A percentile compares a stretch with the other conserved stretches of the same genome.
Evolutionary conservation across 1,140 invertebrate genomes (phyloP).

Genomic region (Macrostomum lignano): DNA sequence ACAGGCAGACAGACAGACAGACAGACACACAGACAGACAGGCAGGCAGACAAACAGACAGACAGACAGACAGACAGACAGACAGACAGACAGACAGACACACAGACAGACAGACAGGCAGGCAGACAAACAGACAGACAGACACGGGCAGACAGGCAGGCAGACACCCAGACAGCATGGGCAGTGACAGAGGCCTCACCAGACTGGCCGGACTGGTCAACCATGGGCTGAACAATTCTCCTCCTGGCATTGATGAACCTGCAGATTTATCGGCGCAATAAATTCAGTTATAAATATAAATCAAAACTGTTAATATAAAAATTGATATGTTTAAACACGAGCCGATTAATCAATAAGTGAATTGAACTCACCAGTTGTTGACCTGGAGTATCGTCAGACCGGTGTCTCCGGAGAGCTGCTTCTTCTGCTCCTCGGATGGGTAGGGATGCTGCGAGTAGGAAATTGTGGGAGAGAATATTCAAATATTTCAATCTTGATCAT

Average conservation of each 20-base stretch:
- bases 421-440: constrained; percentile 9
- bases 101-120: too few species aligned
- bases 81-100: too few species aligned
- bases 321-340: constrained; percentile 15
- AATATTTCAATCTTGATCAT: background rate
- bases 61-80: too few species aligned
- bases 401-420: constrained; percentile 7
- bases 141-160: too few species aligned
- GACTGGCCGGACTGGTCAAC: constrained; percentile 4
- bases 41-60: too few species aligned
- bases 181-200: too few species aligned
- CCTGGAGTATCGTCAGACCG: constrained; percentile 8
- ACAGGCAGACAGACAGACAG: too few species aligned
- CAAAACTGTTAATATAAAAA: background rate
- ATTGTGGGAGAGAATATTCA: constrained; percentile 3
- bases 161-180: too few species aligned
- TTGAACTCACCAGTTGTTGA: constrained; percentile 10
- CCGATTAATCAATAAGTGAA: too few species aligned
- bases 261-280: too few species aligned
- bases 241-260: constrained; percentile 26
- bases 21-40: too few species aligned
- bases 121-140: too few species aligned
- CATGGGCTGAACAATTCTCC: constrained; percentile 28
- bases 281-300: background rate
- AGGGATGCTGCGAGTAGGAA: constrained; percentile 9